These are phyloP conservation scores for Brachirus orientalis DNA, from an alignment of 2,113 vertebrate genomes.

Conservation along the genomic window DNA sequence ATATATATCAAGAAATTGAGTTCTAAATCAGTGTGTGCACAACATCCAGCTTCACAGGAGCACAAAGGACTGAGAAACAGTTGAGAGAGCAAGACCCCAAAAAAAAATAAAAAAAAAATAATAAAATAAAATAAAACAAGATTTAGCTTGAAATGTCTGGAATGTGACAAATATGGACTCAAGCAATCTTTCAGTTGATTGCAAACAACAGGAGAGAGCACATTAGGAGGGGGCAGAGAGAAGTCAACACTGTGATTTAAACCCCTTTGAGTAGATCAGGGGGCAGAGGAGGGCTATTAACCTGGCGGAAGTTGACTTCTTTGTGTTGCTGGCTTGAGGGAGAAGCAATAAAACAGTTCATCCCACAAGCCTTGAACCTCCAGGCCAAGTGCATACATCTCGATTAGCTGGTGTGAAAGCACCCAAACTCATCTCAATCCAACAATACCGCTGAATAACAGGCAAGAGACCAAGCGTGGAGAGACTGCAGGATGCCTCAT, in stretches of 20 bases:
- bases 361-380: constrained; percentile 57
- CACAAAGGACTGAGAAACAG: neutral
- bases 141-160: constrained; percentile 35
- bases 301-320: constrained; percentile 69
- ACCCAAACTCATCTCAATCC: constrained; percentile 68
- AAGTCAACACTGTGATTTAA: constrained; percentile 66
- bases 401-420: constrained; percentile 69
- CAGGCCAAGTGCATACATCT: constrained; percentile 67
- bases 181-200: constrained; percentile 41
- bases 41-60: neutral
- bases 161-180: constrained; percentile 41
- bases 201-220: constrained; percentile 46
- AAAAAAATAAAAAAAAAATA: neutral
- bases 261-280: constrained; percentile 39
- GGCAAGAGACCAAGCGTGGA: constrained; percentile 45
- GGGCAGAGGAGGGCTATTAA: constrained; percentile 63
- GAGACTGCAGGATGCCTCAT: constrained; percentile 16
- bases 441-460: constrained; percentile 61
- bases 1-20: neutral
- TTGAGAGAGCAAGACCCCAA: neutral
- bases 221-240: constrained; percentile 43
- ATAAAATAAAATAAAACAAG: constrained; percentile 31
- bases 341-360: constrained; percentile 74
- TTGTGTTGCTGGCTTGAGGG: constrained; percentile 67
- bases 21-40: constrained; percentile 11